Percentiles rank a stretch among this genome's conserved stretches.
phyloP scores from a whole-genome alignment of 2,797 vertebrate genomes.

The Leuciscus waleckii region DNA sequence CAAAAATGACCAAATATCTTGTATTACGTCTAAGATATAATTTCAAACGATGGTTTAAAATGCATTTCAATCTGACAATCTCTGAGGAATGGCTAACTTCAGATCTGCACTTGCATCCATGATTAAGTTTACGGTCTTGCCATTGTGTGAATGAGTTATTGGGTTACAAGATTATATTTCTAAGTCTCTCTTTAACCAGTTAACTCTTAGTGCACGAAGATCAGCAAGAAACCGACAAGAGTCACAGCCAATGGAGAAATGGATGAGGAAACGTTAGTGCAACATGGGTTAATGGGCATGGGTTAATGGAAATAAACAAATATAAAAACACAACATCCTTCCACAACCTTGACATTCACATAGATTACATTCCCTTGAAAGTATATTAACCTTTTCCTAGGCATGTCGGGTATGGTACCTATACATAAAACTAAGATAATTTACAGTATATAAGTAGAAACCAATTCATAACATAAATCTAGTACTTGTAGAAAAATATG shows the following conservation, averaged over 20 bases:
- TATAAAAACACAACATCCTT: constrained; percentile 60
- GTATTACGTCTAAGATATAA: neutral
- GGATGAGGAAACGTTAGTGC: constrained; percentile 61
- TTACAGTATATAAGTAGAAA: constrained; percentile 35
- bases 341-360: constrained; percentile 17
- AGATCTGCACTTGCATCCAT: neutral
- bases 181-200: neutral
- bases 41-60: neutral
- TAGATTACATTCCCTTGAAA: constrained; percentile 18
- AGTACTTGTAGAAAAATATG: constrained; percentile 57
- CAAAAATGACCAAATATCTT: neutral
- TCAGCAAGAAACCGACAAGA: constrained; percentile 26
- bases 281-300: too few species aligned
- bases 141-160: neutral
- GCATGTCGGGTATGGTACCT: neutral
- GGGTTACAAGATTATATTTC: neutral
- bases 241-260: constrained; percentile 37
- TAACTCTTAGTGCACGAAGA: neutral
- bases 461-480: constrained; percentile 26
- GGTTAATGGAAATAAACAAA: too few species aligned
- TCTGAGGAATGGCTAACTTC: neutral
- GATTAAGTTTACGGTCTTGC: neutral
- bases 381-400: neutral
- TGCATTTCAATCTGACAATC: neutral
- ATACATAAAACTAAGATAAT: constrained; percentile 14